Percentiles rank a stretch among this genome's conserved stretches.
phyloP scores from a whole-genome alignment of 35 echinoderm and acorn worm genomes.

The Heliocidaris erythrogramma region DNA sequence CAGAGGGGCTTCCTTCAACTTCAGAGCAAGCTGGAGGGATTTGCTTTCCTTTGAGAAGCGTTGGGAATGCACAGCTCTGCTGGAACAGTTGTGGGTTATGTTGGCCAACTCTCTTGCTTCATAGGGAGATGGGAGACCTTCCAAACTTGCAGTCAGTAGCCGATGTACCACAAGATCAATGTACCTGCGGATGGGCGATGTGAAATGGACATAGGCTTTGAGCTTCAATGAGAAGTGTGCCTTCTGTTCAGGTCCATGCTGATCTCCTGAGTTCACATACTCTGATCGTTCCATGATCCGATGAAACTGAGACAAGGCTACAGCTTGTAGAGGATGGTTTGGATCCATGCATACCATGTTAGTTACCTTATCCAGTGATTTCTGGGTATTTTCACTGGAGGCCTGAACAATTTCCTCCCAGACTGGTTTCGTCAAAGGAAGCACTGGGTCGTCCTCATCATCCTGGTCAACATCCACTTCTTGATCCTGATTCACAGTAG shows the following conservation, averaged over 20 bases:
- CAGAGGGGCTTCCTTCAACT: slow-evolving; percentile 59
- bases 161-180: slow-evolving; percentile 91
- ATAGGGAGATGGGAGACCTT: slow-evolving; percentile 53
- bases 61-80: slow-evolving; percentile 55
- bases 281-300: slow-evolving; percentile 48
- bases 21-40: slow-evolving; percentile 61
- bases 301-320: slow-evolving; percentile 60
- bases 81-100: slow-evolving; percentile 74
- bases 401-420: slow-evolving; percentile 44
- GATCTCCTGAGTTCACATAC: slow-evolving; percentile 72
- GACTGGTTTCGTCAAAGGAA: slow-evolving; percentile 25
- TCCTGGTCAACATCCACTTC: slow-evolving; percentile 21
- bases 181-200: slow-evolving; percentile 88
- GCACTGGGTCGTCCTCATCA: background rate
- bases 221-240: slow-evolving; percentile 69
- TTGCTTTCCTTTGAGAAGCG: slow-evolving; percentile 66
- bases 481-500: background rate
- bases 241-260: background rate
- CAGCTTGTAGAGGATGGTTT: slow-evolving; percentile 80
- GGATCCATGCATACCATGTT: slow-evolving; percentile 63
- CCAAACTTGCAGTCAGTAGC: slow-evolving; percentile 61
- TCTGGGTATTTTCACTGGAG: slow-evolving; percentile 7
- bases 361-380: background rate
- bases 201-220: slow-evolving; percentile 85
- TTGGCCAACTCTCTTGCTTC: slow-evolving; percentile 50